Evolutionary conservation across 2,113 vertebrate genomes (phyloP).

Genomic region (Oenanthe oenanthe): DNA sequence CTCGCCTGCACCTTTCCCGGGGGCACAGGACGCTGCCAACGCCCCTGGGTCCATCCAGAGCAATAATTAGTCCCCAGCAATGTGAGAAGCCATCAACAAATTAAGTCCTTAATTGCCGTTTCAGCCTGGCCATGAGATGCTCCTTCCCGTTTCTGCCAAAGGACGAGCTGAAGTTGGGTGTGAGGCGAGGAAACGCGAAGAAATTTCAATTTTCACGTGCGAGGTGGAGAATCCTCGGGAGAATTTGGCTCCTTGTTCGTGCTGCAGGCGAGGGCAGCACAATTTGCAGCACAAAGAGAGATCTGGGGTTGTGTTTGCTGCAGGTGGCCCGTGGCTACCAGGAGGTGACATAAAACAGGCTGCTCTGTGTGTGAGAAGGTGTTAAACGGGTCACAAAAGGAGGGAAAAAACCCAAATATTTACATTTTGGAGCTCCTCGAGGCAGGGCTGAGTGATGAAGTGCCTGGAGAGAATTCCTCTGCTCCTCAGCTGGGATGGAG

Average conservation of each 20-base stretch:
- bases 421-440: neutral
- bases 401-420: neutral
- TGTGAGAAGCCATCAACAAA: neutral
- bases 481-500: neutral
- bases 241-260: neutral
- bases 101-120: neutral
- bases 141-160: neutral
- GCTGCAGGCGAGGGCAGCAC: neutral
- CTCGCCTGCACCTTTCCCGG: neutral
- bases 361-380: neutral
- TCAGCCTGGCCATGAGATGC: accelerated
- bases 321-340: neutral
- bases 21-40: neutral
- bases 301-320: neutral
- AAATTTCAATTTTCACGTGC: accelerated
- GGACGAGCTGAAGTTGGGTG: accelerated
- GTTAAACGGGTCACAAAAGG: neutral
- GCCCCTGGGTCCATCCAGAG: neutral
- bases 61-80: neutral
- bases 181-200: accelerated
- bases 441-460: neutral
- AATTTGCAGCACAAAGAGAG: neutral
- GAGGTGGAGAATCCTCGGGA: neutral
- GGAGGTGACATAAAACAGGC: neutral
- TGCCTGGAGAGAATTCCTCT: accelerated